These are phyloP conservation scores for Notothenia rossii DNA, from an alignment of 2,113 vertebrate species.

Conservation along the genomic window DNA sequence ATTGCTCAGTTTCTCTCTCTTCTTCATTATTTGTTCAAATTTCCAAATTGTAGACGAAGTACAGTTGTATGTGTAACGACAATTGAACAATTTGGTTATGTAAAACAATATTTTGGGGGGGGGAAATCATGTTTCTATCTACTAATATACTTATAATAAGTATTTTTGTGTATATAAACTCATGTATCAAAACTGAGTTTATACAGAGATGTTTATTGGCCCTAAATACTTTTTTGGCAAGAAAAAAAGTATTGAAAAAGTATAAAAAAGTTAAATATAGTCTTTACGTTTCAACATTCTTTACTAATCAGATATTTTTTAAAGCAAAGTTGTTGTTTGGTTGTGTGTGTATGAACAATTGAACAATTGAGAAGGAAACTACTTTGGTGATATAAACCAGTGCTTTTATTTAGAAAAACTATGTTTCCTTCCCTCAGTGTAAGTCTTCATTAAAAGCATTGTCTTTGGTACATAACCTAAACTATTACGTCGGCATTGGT, in stretches of 20 bases:
- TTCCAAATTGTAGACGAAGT: too few species aligned
- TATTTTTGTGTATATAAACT: too few species aligned
- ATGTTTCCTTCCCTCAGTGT: neutral
- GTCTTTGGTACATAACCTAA: neutral
- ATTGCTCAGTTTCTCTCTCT: neutral
- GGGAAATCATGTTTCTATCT: neutral
- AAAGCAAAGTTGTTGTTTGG: neutral
- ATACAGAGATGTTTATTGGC: too few species aligned
- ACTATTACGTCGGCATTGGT: neutral
- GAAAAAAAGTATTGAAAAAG: too few species aligned
- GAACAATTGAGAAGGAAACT: neutral
- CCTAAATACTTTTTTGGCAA: too few species aligned
- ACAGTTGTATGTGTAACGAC: neutral
- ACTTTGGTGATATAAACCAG: neutral
- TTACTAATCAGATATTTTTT: too few species aligned
- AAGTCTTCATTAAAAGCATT: neutral
- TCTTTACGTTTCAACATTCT: too few species aligned
- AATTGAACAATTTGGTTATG: too few species aligned
- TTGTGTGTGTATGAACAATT: neutral
- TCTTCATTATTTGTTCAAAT: neutral
- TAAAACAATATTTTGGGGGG: neutral
- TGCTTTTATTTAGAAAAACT: neutral
- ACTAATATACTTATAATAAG: neutral
- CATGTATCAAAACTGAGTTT: too few species aligned
- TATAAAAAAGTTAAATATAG: too few species aligned